phyloP scores from a whole-genome alignment of 2,113 vertebrate species.

The Corythornis cristatus region DNA sequence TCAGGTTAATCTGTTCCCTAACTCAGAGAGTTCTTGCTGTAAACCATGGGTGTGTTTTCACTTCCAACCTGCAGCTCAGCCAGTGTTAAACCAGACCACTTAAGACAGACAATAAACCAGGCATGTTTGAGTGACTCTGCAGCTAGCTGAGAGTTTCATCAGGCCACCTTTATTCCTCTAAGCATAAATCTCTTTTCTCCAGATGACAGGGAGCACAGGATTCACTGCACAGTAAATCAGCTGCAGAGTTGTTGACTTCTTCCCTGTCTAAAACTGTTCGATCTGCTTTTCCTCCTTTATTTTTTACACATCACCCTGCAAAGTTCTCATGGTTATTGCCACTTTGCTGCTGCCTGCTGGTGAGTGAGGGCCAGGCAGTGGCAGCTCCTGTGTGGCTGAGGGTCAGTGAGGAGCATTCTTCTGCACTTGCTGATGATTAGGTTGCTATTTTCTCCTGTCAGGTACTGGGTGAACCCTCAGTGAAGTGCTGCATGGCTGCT shows the following conservation, averaged over 20 bases:
- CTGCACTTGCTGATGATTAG: background rate
- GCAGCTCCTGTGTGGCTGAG: background rate
- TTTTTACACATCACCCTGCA: background rate
- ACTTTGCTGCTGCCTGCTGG: background rate
- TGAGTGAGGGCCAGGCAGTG: background rate
- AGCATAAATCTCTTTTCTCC: background rate
- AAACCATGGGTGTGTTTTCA: background rate
- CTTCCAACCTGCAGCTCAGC: background rate
- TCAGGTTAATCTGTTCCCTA: background rate
- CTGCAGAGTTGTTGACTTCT: background rate
- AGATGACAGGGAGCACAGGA: background rate
- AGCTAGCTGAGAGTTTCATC: background rate
- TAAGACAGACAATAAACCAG: background rate
- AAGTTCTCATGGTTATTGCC: no score
- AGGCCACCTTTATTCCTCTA: accelerated
- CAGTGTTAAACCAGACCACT: background rate
- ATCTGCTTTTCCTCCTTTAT: background rate
- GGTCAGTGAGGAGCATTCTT: background rate
- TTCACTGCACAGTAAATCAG: background rate
- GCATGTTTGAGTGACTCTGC: background rate
- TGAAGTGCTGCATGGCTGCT: background rate
- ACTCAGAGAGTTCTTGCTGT: background rate
- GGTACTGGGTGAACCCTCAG: background rate
- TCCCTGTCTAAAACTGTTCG: background rate
- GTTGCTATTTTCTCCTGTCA: background rate